Base-by-base conservation (phyloP, 2,888 invertebrate species). In the Acrobasis consociella region DNA sequence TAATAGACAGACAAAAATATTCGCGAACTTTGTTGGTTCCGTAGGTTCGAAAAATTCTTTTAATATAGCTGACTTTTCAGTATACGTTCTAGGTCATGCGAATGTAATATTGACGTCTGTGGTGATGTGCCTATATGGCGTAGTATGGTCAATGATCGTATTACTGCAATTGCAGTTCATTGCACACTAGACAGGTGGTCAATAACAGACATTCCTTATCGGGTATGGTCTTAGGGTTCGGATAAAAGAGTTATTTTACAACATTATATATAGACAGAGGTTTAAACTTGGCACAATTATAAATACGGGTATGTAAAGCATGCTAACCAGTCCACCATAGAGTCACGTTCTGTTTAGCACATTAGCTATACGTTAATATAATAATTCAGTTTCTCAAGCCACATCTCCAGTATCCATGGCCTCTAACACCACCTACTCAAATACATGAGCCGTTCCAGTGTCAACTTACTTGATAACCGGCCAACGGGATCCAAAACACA, bases 401-500 rank as follows among this genome's bases (percentile, higher is more conserved):
- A 58, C 38, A 64, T 46, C 13, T 62, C 49, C 64, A 50, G 49
- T n/a, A 17, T 16, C 37, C 50, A 42, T 53, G 52, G 46, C 59
- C 64, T 63, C 61, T 17, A 60, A 58, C 22, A 68, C 65, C 71
- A 76, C 74, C 75, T 75, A 80, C 73, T 73, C 73, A 80, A 78
- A 79, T 69, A 76, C 62, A 56, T 69, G 61, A 61, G 67, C 66
- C 71, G 71, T 74, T 71, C 73, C 72, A 72, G 72, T 78, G 77
- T 77, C 75, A 85, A 86, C 87, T 86, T 85, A 88, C 87, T 78
- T 83, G 80, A 77, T 81, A 82, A 77, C 77, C 80, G 79, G 77
- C 76, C 86, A 91, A 89, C 91, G 89, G 91, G 86, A 90, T 81
- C 78, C 72, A 56, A 69, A 74, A 75, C 74, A 74, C 81, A 80